A percentile compares a stretch with the other conserved stretches of the same genome.
These are phyloP conservation scores for Silvanus unidentatus DNA, from an alignment of 2,888 invertebrate species.

Conservation along the genomic window DNA sequence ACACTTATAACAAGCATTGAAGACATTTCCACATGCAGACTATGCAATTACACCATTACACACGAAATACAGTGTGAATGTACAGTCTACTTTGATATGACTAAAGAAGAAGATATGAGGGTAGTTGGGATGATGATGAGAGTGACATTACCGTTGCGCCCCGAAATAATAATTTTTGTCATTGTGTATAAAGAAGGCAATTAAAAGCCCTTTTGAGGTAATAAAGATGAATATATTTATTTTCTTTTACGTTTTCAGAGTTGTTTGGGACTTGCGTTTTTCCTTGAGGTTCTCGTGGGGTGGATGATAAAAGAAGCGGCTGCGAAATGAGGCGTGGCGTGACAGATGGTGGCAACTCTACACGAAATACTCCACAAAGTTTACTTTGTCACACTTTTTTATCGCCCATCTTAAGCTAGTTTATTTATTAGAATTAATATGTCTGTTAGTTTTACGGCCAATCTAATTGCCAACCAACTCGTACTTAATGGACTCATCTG, in stretches of 20 bases:
- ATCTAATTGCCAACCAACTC: constrained; percentile 8
- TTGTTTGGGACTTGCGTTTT: constrained; percentile 11
- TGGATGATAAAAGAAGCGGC: constrained; percentile 34
- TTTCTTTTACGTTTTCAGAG: constrained; percentile 18
- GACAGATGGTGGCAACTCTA: constrained; percentile 39
- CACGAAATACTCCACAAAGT: constrained; percentile 31
- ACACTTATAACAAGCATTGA: too few species aligned
- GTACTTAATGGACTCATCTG: too few species aligned
- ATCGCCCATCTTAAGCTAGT: constrained; percentile 30
- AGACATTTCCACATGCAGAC: too few species aligned
- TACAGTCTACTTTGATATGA: too few species aligned
- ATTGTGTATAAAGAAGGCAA: constrained; percentile 36
- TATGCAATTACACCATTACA: too few species aligned
- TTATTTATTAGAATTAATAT: constrained; percentile 31
- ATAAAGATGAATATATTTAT: constrained; percentile 40
- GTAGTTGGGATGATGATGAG: too few species aligned
- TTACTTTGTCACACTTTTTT: constrained; percentile 38
- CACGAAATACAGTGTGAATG: too few species aligned
- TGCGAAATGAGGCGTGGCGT: constrained; percentile 40
- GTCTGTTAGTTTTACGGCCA: constrained; percentile 10
- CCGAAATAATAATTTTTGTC: constrained; percentile 34
- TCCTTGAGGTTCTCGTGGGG: constrained; percentile 30
- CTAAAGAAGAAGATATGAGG: too few species aligned
- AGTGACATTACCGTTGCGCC: constrained; percentile 1
- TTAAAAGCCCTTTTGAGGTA: constrained; percentile 39